A percentile compares a stretch with the other conserved stretches of the same genome.
phyloP scores from a whole-genome alignment of 2,888 invertebrate genomes.

The Magallana nippona region DNA sequence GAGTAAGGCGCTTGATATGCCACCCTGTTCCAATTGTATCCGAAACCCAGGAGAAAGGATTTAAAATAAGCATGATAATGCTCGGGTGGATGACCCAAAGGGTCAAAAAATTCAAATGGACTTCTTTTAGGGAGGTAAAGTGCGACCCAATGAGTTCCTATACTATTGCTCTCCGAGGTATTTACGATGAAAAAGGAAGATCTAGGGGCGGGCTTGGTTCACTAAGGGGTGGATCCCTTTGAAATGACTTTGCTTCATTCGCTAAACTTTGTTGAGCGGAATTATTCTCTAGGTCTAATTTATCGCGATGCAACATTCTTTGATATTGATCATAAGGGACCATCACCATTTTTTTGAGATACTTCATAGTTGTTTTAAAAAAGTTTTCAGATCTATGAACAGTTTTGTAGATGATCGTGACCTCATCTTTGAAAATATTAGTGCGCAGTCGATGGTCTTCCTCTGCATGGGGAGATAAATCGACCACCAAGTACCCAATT shows the following conservation, averaged over 20 bases:
- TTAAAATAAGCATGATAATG: slow-evolving; percentile 19
- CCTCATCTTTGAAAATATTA: neutral
- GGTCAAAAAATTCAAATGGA: slow-evolving; percentile 2
- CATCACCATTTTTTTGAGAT: neutral
- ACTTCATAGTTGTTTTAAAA: slow-evolving; percentile 5
- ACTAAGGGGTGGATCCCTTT: too few relatives aligned
- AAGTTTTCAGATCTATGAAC: neutral
- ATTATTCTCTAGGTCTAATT: neutral
- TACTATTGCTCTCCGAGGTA: neutral
- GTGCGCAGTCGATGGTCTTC: neutral
- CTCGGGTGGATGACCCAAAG: neutral
- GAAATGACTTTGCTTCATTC: too few relatives aligned
- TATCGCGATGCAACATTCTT: neutral
- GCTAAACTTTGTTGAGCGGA: too few relatives aligned
- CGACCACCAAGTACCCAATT: slow-evolving; percentile 2
- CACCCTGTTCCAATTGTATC: neutral
- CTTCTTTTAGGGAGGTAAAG: neutral
- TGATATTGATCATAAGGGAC: slow-evolving; percentile 15
- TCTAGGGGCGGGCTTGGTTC: neutral
- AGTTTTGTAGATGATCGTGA: neutral
- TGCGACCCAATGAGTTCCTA: neutral
- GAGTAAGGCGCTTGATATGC: neutral
- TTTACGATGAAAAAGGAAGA: neutral
- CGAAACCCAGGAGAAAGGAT: neutral
- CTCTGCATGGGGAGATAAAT: slow-evolving; percentile 30